These are phyloP conservation scores for Unio delphinus DNA, from an alignment of 2,888 invertebrate genomes.

Conservation along the genomic window DNA sequence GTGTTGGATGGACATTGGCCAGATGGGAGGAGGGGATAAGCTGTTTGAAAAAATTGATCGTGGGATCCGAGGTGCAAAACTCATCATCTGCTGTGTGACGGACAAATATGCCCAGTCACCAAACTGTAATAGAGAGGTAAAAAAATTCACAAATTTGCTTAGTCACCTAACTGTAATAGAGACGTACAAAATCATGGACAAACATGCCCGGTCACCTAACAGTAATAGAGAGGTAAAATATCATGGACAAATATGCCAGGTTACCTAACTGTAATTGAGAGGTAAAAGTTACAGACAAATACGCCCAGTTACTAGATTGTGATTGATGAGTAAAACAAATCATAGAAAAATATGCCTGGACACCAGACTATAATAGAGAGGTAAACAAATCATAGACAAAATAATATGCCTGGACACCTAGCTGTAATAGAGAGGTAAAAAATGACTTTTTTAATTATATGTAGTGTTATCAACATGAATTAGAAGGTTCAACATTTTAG, in stretches of 20 bases:
- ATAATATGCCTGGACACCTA: constrained; percentile 53
- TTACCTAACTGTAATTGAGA: too few relatives aligned
- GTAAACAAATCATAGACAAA: constrained; percentile 52
- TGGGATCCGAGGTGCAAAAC: constrained; percentile 61
- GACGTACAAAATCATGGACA: constrained; percentile 44
- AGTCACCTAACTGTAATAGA: constrained; percentile 68
- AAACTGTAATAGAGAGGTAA: constrained; percentile 69
- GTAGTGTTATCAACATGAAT: too few relatives aligned
- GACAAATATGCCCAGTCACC: constrained; percentile 67
- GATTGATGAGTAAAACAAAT: constrained; percentile 53
- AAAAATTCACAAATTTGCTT: constrained; percentile 57
- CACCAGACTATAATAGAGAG: constrained; percentile 69
- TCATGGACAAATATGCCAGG: constrained; percentile 8
- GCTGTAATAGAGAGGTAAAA: constrained; percentile 66
- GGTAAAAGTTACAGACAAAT: too few relatives aligned
- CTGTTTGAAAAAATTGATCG: constrained; percentile 66
- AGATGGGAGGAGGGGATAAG: constrained; percentile 71
- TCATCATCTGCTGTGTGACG: constrained; percentile 40
- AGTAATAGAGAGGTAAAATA: constrained; percentile 65
- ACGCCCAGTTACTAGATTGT: too few relatives aligned
- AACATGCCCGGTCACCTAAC: constrained; percentile 66
- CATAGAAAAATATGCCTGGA: constrained; percentile 64
- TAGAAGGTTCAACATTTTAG: too few relatives aligned
- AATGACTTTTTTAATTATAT: too few relatives aligned
- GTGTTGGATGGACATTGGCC: constrained; percentile 70